A percentile compares a stretch with the other conserved stretches of the same genome.
These are phyloP conservation scores for Monopterus albus DNA, from an alignment of 2,113 vertebrate species.

Conservation along the genomic window DNA sequence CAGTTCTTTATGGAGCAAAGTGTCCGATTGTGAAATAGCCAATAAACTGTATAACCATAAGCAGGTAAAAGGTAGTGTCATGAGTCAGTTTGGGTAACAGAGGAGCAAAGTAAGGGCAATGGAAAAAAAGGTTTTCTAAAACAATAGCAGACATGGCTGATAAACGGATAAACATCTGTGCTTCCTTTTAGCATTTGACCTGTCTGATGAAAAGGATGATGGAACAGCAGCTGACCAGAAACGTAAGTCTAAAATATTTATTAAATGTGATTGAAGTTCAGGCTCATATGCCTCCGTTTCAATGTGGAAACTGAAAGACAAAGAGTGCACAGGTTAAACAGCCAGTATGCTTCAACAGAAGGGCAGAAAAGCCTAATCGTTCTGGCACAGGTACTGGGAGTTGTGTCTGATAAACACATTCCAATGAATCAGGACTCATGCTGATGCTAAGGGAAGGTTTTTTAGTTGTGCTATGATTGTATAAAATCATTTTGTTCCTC, in stretches of 20 bases:
- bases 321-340: too few species aligned
- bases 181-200: slow-evolving; percentile 78
- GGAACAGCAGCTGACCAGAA: neutral
- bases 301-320: neutral
- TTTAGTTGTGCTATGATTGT: neutral
- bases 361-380: neutral
- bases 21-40: neutral
- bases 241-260: slow-evolving; percentile 35
- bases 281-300: neutral
- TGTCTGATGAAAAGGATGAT: slow-evolving; percentile 73
- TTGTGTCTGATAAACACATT: neutral
- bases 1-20: neutral
- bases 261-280: neutral
- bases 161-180: slow-evolving; percentile 6
- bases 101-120: neutral
- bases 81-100: neutral
- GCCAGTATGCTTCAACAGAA: neutral
- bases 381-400: neutral
- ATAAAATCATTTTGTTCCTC: neutral
- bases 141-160: too few species aligned
- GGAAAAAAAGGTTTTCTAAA: neutral
- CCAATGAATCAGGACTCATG: neutral
- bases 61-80: neutral
- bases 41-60: slow-evolving; percentile 5
- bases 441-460: neutral